A percentile compares a stretch with the other conserved stretches of the same genome.
These are phyloP conservation scores for Lepidonotus clava DNA, from an alignment of 2,888 invertebrate genomes.

Conservation along the genomic window DNA sequence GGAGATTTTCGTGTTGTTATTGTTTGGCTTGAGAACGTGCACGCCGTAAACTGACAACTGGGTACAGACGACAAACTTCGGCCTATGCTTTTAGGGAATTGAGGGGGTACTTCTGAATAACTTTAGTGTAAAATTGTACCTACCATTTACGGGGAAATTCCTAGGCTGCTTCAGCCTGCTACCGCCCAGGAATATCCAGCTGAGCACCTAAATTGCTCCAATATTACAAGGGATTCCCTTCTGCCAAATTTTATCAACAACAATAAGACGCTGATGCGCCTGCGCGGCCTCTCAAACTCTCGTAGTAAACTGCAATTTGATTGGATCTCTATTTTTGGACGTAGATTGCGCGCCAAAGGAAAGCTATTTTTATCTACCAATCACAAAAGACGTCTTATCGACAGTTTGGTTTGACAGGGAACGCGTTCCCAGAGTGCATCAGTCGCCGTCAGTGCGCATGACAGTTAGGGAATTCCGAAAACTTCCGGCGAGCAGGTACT, in stretches of 20 bases:
- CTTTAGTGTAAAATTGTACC: constrained; percentile 21
- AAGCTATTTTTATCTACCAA: constrained; percentile 14
- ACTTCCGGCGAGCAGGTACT: constrained; percentile 38
- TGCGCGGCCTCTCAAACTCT: constrained; percentile 10
- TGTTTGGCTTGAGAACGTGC: constrained; percentile 44
- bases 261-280: constrained; percentile 52
- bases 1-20: constrained; percentile 36
- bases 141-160: constrained; percentile 53
- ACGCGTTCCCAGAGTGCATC: constrained; percentile 22
- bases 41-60: constrained; percentile 26
- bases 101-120: background rate
- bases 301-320: background rate
- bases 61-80: constrained; percentile 44
- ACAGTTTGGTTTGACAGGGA: background rate
- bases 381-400: background rate
- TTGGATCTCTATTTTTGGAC: constrained; percentile 47
- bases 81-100: background rate
- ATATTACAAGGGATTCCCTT: constrained; percentile 53
- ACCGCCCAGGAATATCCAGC: constrained; percentile 44
- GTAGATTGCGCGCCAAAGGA: background rate
- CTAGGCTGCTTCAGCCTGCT: constrained; percentile 31
- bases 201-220: constrained; percentile 52
- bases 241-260: constrained; percentile 59
- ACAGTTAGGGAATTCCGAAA: constrained; percentile 38
- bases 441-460: background rate